phyloP scores from a whole-genome alignment of 2,113 vertebrate species.

The Pangasianodon gigas region DNA sequence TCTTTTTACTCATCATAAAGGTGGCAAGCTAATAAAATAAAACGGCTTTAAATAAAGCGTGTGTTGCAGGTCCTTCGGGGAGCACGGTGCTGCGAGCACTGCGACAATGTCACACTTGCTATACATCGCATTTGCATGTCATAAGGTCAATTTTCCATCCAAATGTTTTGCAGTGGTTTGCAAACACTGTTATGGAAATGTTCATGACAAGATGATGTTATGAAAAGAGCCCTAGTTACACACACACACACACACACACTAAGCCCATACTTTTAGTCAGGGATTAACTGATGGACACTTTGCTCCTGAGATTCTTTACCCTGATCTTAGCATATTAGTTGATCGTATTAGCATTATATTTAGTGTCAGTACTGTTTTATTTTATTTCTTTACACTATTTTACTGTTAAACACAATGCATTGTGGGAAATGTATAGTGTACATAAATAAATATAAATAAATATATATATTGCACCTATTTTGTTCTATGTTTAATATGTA shows the following conservation, averaged over 20 bases:
- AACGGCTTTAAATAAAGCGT: neutral
- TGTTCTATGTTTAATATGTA: too few relatives aligned
- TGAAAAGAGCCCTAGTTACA: neutral
- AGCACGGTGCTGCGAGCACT: neutral
- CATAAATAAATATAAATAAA: too few relatives aligned
- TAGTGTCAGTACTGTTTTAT: too few relatives aligned
- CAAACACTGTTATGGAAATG: conserved; percentile 3
- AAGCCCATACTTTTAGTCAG: too few relatives aligned
- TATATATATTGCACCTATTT: too few relatives aligned
- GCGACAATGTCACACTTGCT: neutral
- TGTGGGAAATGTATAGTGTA: too few relatives aligned
- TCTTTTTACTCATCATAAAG: neutral
- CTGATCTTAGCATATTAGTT: too few relatives aligned
- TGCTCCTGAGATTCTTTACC: too few relatives aligned
- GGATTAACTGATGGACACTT: too few relatives aligned
- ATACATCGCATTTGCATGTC: neutral
- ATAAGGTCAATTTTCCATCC: neutral
- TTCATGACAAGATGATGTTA: neutral
- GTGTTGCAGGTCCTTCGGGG: neutral
- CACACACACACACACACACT: neutral
- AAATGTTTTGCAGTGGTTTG: conserved; percentile 12
- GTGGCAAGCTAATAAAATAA: neutral
- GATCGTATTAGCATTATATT: too few relatives aligned
- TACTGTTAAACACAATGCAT: too few relatives aligned
- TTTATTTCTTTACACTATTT: too few relatives aligned